A percentile compares a stretch with the other conserved stretches of the same genome.
Evolutionary conservation across 2,797 vertebrate genomes (phyloP).

Genomic region (Sebastes glaucus): DNA sequence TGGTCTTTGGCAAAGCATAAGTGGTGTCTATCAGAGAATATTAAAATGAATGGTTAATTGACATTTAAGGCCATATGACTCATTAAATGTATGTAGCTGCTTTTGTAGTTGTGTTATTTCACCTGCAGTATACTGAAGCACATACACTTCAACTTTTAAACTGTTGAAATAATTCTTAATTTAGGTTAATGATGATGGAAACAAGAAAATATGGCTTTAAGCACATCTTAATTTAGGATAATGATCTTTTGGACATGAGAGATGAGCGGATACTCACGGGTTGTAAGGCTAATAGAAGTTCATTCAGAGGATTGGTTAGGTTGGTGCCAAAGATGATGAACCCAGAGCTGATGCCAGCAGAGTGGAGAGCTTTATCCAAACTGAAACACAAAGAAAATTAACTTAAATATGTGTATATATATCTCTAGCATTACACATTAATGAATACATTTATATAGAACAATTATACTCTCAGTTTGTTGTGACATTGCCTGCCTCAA

Average conservation of each 20-base stretch:
- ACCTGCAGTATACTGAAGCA: background rate
- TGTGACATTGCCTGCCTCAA: background rate
- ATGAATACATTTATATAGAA: background rate
- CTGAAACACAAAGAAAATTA: slow-evolving; percentile 72
- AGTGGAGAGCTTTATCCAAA: slow-evolving; percentile 98
- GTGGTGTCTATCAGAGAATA: background rate
- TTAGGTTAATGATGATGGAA: slow-evolving; percentile 45
- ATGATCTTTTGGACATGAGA: slow-evolving; percentile 33
- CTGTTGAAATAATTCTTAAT: slow-evolving; percentile 23
- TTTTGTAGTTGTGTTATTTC: background rate
- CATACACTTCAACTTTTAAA: slow-evolving; percentile 6
- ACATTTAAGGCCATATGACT: background rate
- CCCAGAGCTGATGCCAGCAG: slow-evolving; percentile 93
- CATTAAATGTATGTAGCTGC: background rate
- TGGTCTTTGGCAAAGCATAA: background rate
- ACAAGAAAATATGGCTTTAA: slow-evolving; percentile 47
- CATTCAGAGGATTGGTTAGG: slow-evolving; percentile 96
- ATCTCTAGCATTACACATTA: background rate
- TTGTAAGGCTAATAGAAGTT: slow-evolving; percentile 92
- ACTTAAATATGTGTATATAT: background rate
- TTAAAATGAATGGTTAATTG: background rate
- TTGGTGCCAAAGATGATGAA: slow-evolving; percentile 98
- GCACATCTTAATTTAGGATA: slow-evolving; percentile 53
- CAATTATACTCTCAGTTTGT: background rate
- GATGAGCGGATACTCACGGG: slow-evolving; percentile 87